Conservation (phyloP, 92 coral and sea anemone species). For the Zoanthus sociatus region DNA sequence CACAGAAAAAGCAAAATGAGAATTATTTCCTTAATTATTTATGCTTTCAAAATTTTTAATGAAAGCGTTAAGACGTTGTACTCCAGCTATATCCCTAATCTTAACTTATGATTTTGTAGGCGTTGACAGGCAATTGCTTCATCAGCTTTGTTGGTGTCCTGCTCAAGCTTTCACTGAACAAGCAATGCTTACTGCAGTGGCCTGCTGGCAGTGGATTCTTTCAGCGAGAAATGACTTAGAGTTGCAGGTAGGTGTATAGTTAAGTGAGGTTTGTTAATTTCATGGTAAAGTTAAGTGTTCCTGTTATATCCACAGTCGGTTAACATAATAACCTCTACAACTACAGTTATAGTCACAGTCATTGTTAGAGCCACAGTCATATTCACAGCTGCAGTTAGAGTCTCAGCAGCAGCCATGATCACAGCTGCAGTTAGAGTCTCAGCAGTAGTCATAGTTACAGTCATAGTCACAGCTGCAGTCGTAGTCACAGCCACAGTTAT, state of each 20-base stretch:
- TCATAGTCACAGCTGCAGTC: no score
- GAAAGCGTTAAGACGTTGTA: neutral
- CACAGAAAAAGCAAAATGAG: neutral
- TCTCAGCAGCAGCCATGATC: no score
- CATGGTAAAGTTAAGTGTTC: no score
- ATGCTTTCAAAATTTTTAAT: neutral
- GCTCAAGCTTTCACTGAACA: slow-evolving; percentile 89
- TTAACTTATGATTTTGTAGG: neutral
- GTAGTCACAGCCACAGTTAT: no score
- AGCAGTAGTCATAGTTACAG: no score
- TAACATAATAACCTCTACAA: neutral
- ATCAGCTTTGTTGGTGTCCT: slow-evolving; percentile 92
- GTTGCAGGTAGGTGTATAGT: slow-evolving; percentile 66
- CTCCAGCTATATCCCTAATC: neutral
- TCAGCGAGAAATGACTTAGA: slow-evolving; percentile 96
- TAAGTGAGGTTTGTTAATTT: no score
- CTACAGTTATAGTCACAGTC: no score
- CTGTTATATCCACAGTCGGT: no score
- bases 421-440: no score
- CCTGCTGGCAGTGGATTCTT: slow-evolving; percentile 98
- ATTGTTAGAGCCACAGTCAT: neutral
- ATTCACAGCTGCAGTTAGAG: no score
- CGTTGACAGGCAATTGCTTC: slow-evolving; percentile 72
- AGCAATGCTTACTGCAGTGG: slow-evolving; percentile 90
- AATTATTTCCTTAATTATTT: neutral